phyloP scores from a whole-genome alignment of 1,140 invertebrate genomes.

The Spodoptera litura region DNA sequence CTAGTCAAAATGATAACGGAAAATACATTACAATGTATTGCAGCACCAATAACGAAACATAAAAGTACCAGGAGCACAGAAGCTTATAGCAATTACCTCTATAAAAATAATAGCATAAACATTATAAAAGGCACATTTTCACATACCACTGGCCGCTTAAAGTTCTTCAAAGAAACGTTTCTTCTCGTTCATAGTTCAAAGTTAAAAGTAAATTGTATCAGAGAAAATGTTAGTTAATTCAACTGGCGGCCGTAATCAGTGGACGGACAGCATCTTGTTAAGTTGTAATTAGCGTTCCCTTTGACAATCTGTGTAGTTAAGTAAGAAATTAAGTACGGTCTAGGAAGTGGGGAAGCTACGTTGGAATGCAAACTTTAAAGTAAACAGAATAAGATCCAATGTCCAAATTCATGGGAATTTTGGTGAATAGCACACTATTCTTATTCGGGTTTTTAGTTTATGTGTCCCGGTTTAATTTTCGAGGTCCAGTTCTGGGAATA shows the following conservation, averaged over 20 bases:
- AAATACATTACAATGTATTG: no score
- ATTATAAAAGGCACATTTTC: not conserved
- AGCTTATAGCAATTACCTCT: no score
- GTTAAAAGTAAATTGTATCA: conserved; percentile 44
- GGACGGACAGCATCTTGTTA: conserved; percentile 45
- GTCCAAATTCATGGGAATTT: not conserved
- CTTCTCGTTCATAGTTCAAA: conserved; percentile 14
- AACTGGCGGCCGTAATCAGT: conserved; percentile 35
- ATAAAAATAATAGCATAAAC: not conserved
- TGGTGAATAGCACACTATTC: not conserved
- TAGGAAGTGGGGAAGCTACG: not conserved
- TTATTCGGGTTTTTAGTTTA: conserved; percentile 32
- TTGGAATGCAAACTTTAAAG: not conserved
- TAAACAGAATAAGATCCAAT: not conserved
- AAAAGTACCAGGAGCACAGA: no score
- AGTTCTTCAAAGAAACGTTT: not conserved
- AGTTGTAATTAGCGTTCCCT: conserved; percentile 44
- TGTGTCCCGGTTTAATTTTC: conserved; percentile 14
- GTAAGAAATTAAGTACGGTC: conserved; percentile 45
- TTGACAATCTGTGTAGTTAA: conserved; percentile 48
- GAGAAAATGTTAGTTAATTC: conserved; percentile 41
- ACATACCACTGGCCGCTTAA: not conserved
- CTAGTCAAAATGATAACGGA: no score
- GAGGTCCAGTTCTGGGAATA: not conserved
- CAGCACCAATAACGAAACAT: no score